Percentiles rank a stretch among this genome's conserved stretches.
Evolutionary conservation across 2,888 invertebrate genomes (phyloP).

Genomic region (Lycia hirtaria): DNA sequence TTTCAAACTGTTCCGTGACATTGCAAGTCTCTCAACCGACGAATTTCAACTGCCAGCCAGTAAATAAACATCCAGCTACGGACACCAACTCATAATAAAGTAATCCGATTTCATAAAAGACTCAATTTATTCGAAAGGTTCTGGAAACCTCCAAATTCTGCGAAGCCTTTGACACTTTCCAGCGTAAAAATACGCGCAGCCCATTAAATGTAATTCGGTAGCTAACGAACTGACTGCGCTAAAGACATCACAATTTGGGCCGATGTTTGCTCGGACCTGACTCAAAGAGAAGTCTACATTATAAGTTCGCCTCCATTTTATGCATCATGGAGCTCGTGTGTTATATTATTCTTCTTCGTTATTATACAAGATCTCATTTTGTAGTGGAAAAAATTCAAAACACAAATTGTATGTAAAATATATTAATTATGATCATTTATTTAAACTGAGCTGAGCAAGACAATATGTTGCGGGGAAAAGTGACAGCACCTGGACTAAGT

Average conservation of each 20-base stretch:
- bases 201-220: conserved; percentile 20
- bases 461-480: no score
- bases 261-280: conserved; percentile 34
- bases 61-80: no score
- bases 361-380: no score
- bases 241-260: conserved; percentile 38
- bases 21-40: no score
- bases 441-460: no score
- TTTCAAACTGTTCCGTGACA: no score
- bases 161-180: conserved; percentile 28
- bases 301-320: conserved; percentile 26
- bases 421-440: no score
- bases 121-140: conserved; percentile 13
- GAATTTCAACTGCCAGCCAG: no score
- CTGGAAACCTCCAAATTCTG: conserved; percentile 11
- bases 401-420: no score
- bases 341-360: not conserved
- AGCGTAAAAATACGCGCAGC: conserved; percentile 23
- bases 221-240: conserved; percentile 42
- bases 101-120: conserved; percentile 9
- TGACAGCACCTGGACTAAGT: no score
- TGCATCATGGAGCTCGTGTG: not conserved
- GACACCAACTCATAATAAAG: not conserved
- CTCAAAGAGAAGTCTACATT: conserved; percentile 35
- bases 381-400: no score